Evolutionary conservation across 2,113 vertebrate species (phyloP).

Genomic region (Sylvilagus bachmani): DNA sequence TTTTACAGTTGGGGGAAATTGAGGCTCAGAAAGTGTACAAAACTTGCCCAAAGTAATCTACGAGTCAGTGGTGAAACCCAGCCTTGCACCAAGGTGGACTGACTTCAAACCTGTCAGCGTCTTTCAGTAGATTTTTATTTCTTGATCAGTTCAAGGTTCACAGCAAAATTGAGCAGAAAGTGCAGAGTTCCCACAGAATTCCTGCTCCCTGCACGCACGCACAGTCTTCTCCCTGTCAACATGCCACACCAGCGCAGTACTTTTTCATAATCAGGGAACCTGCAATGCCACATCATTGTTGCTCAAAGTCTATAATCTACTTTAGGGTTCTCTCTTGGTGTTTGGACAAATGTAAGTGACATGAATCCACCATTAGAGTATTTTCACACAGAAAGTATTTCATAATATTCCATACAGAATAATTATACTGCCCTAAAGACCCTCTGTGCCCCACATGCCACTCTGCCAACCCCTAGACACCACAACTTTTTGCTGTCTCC

Average conservation of each 20-base stretch:
- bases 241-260: background rate
- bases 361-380: too few relatives aligned
- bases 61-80: background rate
- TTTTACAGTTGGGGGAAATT: background rate
- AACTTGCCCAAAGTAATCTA: background rate
- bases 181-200: background rate
- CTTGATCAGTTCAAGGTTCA: background rate
- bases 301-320: too few relatives aligned
- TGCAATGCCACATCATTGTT: too few relatives aligned
- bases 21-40: background rate
- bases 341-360: too few relatives aligned
- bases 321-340: too few relatives aligned
- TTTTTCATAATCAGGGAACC: background rate
- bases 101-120: background rate
- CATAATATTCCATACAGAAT: background rate
- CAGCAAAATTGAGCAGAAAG: background rate
- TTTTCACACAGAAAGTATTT: too few relatives aligned
- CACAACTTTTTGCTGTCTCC: background rate
- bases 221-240: background rate
- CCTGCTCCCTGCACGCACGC: background rate
- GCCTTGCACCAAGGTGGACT: background rate
- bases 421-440: background rate
- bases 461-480: background rate
- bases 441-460: background rate
- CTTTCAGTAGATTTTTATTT: background rate